Evolutionary conservation across 2,113 vertebrate genomes (phyloP), one percentile per base, ranked within the genome.

Genomic region (Cinclus mexicanus): DNA sequence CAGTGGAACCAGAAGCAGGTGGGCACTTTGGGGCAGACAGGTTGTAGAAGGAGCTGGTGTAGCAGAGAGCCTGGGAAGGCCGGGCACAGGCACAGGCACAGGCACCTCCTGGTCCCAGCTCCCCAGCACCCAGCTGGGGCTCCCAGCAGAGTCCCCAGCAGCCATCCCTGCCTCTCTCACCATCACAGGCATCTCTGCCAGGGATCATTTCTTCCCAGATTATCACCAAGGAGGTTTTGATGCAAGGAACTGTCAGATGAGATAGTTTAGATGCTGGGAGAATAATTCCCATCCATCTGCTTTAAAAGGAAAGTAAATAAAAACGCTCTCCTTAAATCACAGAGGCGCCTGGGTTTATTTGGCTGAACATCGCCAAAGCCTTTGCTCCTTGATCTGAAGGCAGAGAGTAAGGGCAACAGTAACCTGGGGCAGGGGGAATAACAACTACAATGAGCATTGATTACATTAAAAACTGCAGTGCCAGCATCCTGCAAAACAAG

Each of bases 241-340:
- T 79, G 28, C 35, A 55, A 82, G 61, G 80, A 85, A 14, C 33
- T 72, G 81, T 42, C 37, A 55, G 39, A 87, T 20, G 46, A 88
- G 79, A 42, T n/a, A 5, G 57, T 94, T 94, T 63, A 85, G 61
- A 41, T 79, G 35, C 50, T 49, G 29, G n/a, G 17, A 94, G n/a
- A 70, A 87, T 87, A 60, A 91, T 84, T 52, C 68, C 18, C 49
- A 59, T 60, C 41, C 55, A 55, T 77, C 47, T 89, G 46, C 56
- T 91, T 94, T 78, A 46, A 71, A 69, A 75, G 35, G 7, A 41
- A 92, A 96, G 60, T 42, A 81, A 89, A 94, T 47, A 55, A 95
- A 90, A 56, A 79, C 8, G 14, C 9, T 71, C 7, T 50, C 70
- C 59, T 65, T 85, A 94, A 89, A 64, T 44, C 87, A 68, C 35